Percentiles rank a stretch among this genome's conserved stretches.
These are phyloP conservation scores for Alviniconcha marisindica DNA, from an alignment of 1,140 invertebrate genomes.

Conservation along the genomic window DNA sequence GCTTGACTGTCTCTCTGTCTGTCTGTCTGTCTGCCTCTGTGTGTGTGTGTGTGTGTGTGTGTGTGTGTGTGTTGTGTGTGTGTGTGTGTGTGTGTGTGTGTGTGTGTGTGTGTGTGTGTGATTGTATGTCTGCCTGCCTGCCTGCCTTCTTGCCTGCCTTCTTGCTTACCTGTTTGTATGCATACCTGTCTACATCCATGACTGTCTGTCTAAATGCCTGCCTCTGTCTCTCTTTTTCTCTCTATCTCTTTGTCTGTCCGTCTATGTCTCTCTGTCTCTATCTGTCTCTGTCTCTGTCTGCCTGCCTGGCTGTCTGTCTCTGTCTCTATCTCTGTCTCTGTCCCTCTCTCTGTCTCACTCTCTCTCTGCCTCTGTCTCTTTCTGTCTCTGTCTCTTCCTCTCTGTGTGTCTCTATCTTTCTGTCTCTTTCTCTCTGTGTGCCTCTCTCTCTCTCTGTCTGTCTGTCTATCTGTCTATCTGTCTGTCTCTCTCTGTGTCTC, in stretches of 20 bases:
- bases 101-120: too few relatives aligned
- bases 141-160: too few relatives aligned
- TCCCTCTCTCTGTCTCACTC: background rate
- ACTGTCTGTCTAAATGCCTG: background rate
- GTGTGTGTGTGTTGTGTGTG: too few relatives aligned
- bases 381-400: too few relatives aligned
- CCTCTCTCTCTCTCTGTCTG: background rate
- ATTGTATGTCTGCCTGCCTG: too few relatives aligned
- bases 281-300: background rate
- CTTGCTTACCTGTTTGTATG: too few relatives aligned
- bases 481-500: background rate
- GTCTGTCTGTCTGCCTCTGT: too few relatives aligned
- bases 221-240: background rate
- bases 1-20: background rate
- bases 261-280: background rate
- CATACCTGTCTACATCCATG: background rate
- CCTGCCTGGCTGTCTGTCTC: background rate
- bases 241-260: background rate
- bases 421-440: too few relatives aligned
- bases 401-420: too few relatives aligned
- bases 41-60: too few relatives aligned
- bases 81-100: too few relatives aligned
- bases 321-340: background rate
- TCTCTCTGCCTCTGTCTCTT: background rate
- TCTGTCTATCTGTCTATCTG: background rate